These are phyloP conservation scores for Cephalopholis sonnerati DNA, from an alignment of 2,113 vertebrate species.

Conservation along the genomic window DNA sequence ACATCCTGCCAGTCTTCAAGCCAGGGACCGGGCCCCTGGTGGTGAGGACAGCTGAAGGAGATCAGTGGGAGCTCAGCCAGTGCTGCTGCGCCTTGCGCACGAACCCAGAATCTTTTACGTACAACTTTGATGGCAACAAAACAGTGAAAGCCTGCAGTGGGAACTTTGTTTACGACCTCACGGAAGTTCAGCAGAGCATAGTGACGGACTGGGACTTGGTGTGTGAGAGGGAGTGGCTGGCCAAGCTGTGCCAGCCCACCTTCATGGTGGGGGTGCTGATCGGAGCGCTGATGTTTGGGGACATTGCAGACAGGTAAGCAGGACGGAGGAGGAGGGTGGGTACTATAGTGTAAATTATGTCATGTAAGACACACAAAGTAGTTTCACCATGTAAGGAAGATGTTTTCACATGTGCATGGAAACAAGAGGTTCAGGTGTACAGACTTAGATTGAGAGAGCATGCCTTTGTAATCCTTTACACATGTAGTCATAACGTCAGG, in stretches of 20 bases:
- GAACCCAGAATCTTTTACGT: constrained; percentile 66
- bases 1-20: constrained; percentile 84
- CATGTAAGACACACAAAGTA: neutral
- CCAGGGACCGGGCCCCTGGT: constrained; percentile 80
- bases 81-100: constrained; percentile 86
- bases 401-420: neutral
- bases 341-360: neutral
- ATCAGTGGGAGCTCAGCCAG: constrained; percentile 91
- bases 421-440: neutral
- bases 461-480: neutral
- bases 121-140: constrained; percentile 87
- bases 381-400: neutral
- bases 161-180: constrained; percentile 88
- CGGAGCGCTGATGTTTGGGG: constrained; percentile 92
- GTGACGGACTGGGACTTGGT: constrained; percentile 94
- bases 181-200: constrained; percentile 88
- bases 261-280: constrained; percentile 95
- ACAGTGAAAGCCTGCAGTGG: constrained; percentile 83
- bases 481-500: neutral
- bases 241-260: constrained; percentile 90
- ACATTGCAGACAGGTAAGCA: constrained; percentile 92
- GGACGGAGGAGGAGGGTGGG: neutral
- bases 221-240: constrained; percentile 92
- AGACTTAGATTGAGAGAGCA: neutral
- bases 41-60: constrained; percentile 85